Evolutionary conservation across 2,113 vertebrate species (phyloP).

Genomic region (Nycticorax nycticorax): DNA sequence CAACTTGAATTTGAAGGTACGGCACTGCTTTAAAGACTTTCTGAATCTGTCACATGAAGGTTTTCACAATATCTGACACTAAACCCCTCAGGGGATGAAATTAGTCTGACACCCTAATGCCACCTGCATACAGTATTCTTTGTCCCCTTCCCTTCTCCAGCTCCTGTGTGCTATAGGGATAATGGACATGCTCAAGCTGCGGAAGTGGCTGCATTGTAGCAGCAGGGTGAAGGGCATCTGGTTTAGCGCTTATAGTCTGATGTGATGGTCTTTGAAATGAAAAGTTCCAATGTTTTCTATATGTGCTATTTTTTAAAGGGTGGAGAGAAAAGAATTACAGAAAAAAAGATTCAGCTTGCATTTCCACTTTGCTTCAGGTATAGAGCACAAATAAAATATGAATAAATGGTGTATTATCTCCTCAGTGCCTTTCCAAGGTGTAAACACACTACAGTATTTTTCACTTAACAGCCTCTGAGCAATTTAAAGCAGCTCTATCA

Average conservation of each 20-base stretch:
- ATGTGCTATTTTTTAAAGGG: background rate
- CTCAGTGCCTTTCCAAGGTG: background rate
- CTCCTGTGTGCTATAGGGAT: background rate
- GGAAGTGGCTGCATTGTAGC: background rate
- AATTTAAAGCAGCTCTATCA: background rate
- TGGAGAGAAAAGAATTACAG: background rate
- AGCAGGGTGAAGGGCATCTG: background rate
- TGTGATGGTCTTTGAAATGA: background rate
- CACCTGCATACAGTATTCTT: background rate
- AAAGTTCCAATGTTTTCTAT: background rate
- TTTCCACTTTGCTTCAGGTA: conserved; percentile 15
- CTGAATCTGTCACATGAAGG: background rate
- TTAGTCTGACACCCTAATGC: background rate
- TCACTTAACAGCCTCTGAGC: background rate
- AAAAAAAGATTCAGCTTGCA: background rate
- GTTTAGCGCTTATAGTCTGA: background rate
- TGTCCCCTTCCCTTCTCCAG: background rate
- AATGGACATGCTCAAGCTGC: background rate
- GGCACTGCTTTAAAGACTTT: background rate
- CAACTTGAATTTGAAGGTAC: background rate
- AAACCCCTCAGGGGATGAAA: background rate
- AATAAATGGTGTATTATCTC: background rate
- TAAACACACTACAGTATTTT: background rate
- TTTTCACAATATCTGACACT: background rate
- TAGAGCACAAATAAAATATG: conserved; percentile 35